Evolutionary conservation across 1,140 invertebrate genomes (phyloP).

Genomic region (Drosophila parvula): DNA sequence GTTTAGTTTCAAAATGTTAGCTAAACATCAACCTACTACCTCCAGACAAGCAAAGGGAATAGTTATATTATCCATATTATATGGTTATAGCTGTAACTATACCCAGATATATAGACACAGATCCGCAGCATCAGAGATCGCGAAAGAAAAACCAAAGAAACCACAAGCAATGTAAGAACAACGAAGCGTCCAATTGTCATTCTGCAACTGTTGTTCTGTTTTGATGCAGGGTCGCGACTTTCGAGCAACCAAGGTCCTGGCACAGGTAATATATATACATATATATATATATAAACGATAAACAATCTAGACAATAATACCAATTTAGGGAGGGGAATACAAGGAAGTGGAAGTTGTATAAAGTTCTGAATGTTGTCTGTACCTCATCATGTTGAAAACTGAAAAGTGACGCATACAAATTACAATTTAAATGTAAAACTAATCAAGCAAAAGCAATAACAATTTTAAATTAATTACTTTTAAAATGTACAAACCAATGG

Average conservation of each 20-base stretch:
- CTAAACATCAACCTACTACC: slow-evolving; percentile 71
- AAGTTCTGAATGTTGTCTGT: slow-evolving; percentile 60
- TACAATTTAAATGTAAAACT: slow-evolving; percentile 35
- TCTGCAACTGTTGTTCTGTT: slow-evolving; percentile 84
- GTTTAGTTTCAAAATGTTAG: background rate
- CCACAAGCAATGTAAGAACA: slow-evolving; percentile 84
- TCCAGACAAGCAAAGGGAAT: slow-evolving; percentile 24
- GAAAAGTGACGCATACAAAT: slow-evolving; percentile 53
- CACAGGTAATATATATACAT: slow-evolving; percentile 52
- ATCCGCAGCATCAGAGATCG: background rate
- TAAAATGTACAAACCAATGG: slow-evolving; percentile 69
- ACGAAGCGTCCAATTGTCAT: slow-evolving; percentile 84
- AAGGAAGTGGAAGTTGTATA: slow-evolving; percentile 51
- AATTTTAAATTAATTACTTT: slow-evolving; percentile 70
- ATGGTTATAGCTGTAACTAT: background rate
- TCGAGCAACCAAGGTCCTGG: slow-evolving; percentile 58
- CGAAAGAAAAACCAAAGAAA: slow-evolving; percentile 69
- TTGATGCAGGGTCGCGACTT: slow-evolving; percentile 77
- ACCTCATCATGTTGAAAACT: slow-evolving; percentile 78
- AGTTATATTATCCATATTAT: slow-evolving; percentile 4
- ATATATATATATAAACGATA: slow-evolving; percentile 8
- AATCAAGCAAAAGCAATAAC: slow-evolving; percentile 61
- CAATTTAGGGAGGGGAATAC: slow-evolving; percentile 12
- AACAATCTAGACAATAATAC: slow-evolving; percentile 46
- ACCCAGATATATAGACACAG: background rate